These are phyloP conservation scores for Geotrupes spiniger DNA, from an alignment of 2,888 invertebrate genomes.

Conservation along the genomic window DNA sequence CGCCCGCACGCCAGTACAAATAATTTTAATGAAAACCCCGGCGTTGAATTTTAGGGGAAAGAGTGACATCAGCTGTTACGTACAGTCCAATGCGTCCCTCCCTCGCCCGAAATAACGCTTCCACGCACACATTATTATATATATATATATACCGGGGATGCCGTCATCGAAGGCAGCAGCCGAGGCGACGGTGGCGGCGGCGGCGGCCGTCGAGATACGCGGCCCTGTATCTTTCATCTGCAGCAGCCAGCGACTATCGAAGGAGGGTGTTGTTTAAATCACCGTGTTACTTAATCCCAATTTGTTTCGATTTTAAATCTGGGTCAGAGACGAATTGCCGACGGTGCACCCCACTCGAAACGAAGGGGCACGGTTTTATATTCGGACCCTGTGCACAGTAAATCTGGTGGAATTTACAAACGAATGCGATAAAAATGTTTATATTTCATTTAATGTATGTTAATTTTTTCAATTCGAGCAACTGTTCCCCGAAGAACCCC, in stretches of 20 bases:
- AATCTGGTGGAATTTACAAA: too few species aligned
- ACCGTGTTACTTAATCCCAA: slow-evolving; percentile 49
- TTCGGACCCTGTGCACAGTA: too few species aligned
- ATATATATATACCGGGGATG: slow-evolving; percentile 15
- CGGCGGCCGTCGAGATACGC: slow-evolving; percentile 6
- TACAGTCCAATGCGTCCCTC: slow-evolving; percentile 51
- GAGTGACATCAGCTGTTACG: slow-evolving; percentile 55
- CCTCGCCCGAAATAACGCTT: slow-evolving; percentile 44
- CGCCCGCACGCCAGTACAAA: slow-evolving; percentile 43
- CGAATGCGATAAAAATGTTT: too few species aligned
- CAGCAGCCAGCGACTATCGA: slow-evolving; percentile 5
- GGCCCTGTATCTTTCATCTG: slow-evolving; percentile 16
- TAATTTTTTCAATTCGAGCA: too few species aligned
- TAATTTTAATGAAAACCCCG: slow-evolving; percentile 53
- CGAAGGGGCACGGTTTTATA: too few species aligned
- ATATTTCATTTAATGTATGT: too few species aligned
- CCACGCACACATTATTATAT: slow-evolving; percentile 43
- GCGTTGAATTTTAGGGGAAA: slow-evolving; percentile 42
- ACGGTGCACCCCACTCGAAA: neutral
- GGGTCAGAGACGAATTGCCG: slow-evolving; percentile 35
- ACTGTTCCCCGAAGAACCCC: too few species aligned
- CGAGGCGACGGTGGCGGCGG: slow-evolving; percentile 10
- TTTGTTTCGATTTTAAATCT: slow-evolving; percentile 51
- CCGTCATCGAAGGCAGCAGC: slow-evolving; percentile 10
- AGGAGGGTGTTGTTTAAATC: slow-evolving; percentile 48